Percentiles rank a stretch among this genome's conserved stretches.
phyloP scores from a whole-genome alignment of 2,888 invertebrate species.

The Lithophane ornitopus region DNA sequence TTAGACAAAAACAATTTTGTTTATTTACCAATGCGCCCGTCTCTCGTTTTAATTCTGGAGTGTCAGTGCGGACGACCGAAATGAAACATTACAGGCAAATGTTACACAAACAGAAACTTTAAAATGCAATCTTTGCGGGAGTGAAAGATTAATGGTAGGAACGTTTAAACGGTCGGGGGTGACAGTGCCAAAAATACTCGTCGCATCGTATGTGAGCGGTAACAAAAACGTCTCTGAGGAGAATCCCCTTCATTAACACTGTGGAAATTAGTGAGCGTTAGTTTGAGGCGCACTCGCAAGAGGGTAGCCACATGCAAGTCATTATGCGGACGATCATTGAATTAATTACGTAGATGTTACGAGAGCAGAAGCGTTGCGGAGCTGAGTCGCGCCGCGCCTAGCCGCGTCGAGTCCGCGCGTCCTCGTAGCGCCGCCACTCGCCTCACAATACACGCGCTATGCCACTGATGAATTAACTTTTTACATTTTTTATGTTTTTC shows the following conservation, averaged over 20 bases:
- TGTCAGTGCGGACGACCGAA: constrained; percentile 62
- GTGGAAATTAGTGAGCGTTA: constrained; percentile 86
- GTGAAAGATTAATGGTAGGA: constrained; percentile 85
- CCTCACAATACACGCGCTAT: constrained; percentile 63
- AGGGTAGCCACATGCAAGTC: constrained; percentile 87
- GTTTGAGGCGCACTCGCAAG: constrained; percentile 80
- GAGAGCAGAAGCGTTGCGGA: constrained; percentile 79
- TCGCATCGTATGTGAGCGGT: constrained; percentile 74
- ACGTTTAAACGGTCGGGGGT: constrained; percentile 83
- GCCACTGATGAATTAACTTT: constrained; percentile 64
- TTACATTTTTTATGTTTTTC: constrained; percentile 57
- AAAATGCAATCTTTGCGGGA: constrained; percentile 87
- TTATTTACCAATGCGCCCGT: constrained; percentile 65
- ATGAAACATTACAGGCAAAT: constrained; percentile 84
- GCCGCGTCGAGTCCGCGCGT: constrained; percentile 39
- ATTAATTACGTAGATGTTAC: constrained; percentile 86
- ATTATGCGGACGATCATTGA: constrained; percentile 90
- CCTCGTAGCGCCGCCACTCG: constrained; percentile 43
- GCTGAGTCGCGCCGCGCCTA: constrained; percentile 45
- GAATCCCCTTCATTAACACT: constrained; percentile 85
- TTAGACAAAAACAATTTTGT: constrained; percentile 70
- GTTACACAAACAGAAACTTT: constrained; percentile 84
- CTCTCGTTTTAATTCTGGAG: constrained; percentile 75
- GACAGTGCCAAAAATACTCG: constrained; percentile 85
- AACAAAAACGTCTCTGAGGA: constrained; percentile 83